phyloP scores from a whole-genome alignment of 2,113 vertebrate genomes.

The Galemys pyrenaicus region DNA sequence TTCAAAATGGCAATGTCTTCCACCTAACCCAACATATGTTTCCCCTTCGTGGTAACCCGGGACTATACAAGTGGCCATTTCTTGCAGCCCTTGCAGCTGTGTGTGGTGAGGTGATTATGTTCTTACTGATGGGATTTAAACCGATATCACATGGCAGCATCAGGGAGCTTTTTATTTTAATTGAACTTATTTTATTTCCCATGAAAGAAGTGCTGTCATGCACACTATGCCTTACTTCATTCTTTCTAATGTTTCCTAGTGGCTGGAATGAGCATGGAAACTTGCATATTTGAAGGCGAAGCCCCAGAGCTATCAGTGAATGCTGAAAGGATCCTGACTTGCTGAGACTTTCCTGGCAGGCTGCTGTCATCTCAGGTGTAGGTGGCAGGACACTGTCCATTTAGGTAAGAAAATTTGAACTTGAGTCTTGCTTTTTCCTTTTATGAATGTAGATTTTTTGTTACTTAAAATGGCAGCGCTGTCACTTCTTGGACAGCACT shows the following conservation, averaged over 20 bases:
- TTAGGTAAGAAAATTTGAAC: not conserved
- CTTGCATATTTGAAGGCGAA: not conserved
- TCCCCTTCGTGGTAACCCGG: not conserved
- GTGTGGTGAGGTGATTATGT: not conserved
- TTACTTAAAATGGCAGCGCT: not conserved
- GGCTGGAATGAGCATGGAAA: not conserved
- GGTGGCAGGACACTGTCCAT: not conserved
- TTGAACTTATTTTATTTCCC: not conserved
- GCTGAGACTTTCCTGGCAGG: not conserved
- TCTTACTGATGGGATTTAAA: not conserved
- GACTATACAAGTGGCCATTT: not conserved
- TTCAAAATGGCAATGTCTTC: not conserved
- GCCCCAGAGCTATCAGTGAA: not conserved
- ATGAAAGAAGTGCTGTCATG: not conserved
- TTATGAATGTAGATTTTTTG: not conserved
- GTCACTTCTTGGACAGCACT: not conserved
- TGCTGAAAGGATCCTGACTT: not conserved
- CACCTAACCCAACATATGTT: no score
- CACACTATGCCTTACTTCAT: not conserved
- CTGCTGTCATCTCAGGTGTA: not conserved
- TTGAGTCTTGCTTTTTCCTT: not conserved
- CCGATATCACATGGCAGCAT: not conserved
- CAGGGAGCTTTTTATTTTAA: not conserved
- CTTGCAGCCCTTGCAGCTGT: not conserved
- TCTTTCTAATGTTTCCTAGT: slow-evolving; percentile 9